phyloP scores from a whole-genome alignment of 2,888 invertebrate species.

The Ditylenchus weischeri region DNA sequence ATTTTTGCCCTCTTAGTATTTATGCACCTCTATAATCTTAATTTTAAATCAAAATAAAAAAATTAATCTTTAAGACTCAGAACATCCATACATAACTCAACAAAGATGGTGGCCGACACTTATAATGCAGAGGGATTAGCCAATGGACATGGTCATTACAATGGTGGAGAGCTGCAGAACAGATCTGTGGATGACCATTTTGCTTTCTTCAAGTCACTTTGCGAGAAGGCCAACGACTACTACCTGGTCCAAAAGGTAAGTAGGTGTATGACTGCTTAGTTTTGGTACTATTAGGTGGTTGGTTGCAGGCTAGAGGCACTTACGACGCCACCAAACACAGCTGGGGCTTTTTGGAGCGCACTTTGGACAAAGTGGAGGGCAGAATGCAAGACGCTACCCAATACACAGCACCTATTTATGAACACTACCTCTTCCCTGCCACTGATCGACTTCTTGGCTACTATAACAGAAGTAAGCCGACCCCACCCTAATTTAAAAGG shows the following conservation, averaged over 20 bases:
- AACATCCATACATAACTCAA: no score
- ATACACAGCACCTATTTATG: conserved; percentile 28
- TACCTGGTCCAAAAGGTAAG: conserved; percentile 23
- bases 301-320: conserved; percentile 18
- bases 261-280: not conserved
- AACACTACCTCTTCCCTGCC: conserved; percentile 30
- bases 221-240: conserved; percentile 18
- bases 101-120: no score
- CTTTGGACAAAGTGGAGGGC: conserved; percentile 27
- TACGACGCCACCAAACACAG: conserved; percentile 33
- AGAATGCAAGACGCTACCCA: conserved; percentile 17
- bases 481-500: no score
- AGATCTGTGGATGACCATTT: conserved; percentile 28
- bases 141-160: not conserved
- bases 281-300: no score
- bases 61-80: no score
- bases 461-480: conserved; percentile 24
- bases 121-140: no score
- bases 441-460: conserved; percentile 27
- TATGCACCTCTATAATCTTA: no score
- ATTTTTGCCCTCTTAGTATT: no score
- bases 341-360: conserved; percentile 24
- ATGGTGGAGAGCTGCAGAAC: not conserved
- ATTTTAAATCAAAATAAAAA: no score
- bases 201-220: conserved; percentile 25